Conservation (phyloP, 2,113 vertebrate genomes). For the Neolamprologus cancellatus region DNA sequence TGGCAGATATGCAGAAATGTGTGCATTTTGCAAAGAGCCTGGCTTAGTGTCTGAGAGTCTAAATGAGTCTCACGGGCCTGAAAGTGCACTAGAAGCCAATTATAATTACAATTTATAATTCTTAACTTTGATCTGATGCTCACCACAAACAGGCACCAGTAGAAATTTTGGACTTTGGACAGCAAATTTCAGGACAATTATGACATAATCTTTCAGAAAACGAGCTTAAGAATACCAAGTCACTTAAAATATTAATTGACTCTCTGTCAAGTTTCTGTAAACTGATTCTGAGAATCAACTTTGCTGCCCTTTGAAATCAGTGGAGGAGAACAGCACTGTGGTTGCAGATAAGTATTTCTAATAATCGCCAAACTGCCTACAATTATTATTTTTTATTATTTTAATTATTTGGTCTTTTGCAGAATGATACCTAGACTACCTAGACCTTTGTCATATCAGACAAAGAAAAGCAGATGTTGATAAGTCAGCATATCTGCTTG, state of each 20-base stretch:
- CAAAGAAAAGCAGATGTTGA: rapidly evolving
- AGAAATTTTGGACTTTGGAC: background rate
- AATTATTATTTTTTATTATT: background rate
- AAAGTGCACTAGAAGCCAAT: background rate
- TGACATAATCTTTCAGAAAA: background rate
- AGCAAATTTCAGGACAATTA: background rate
- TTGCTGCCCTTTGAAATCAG: background rate
- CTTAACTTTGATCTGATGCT: background rate
- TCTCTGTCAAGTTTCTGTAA: background rate
- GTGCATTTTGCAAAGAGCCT: rapidly evolving
- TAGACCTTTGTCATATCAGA: background rate
- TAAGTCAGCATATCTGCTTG: background rate
- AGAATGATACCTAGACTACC: background rate
- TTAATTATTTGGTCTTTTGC: background rate
- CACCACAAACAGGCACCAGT: background rate
- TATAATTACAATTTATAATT: rapidly evolving
- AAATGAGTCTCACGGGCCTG: background rate
- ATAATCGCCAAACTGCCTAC: background rate
- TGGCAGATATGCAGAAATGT: background rate
- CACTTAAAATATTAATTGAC: background rate
- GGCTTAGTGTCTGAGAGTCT: background rate
- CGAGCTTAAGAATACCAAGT: background rate
- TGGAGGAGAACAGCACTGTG: background rate
- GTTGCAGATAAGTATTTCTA: background rate
- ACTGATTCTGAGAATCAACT: background rate